Percentiles rank a stretch among this genome's conserved stretches.
These are phyloP conservation scores for Meloidogyne floridensis DNA, from an alignment of 1,140 invertebrate genomes.

Conservation along the genomic window DNA sequence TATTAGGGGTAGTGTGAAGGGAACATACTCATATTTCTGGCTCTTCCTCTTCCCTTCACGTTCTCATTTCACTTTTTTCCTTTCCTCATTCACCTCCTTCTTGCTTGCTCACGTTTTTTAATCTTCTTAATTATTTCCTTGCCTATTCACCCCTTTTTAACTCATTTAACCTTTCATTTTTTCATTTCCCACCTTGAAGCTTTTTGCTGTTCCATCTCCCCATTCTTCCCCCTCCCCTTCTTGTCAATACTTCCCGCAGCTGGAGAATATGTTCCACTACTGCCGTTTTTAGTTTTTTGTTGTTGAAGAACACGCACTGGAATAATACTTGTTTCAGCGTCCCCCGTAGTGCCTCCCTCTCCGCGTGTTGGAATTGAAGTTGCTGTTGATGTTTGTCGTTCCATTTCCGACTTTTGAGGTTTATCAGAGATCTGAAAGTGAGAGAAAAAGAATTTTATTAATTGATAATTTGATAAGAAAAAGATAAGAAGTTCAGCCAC, in stretches of 20 bases:
- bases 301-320: slow-evolving; percentile 1
- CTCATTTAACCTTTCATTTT: neutral
- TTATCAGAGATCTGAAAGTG: neutral
- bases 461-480: too few species aligned
- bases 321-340: slow-evolving; percentile 8
- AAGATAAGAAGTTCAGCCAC: too few species aligned
- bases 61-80: neutral
- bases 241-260: slow-evolving; percentile 5
- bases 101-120: neutral
- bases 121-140: neutral
- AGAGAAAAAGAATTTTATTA: too few species aligned
- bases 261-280: neutral
- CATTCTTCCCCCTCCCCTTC: neutral
- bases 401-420: neutral
- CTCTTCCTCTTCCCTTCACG: neutral
- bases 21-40: neutral
- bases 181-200: neutral
- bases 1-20: neutral
- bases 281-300: neutral
- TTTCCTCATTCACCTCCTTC: neutral
- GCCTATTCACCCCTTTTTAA: neutral
- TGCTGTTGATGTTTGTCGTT: neutral
- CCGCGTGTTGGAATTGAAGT: neutral
- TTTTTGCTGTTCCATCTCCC: slow-evolving; percentile 8
- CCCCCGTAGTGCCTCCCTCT: neutral